These are phyloP conservation scores for Syngnathus typhle DNA, from an alignment of 2,113 vertebrate species.

Conservation along the genomic window DNA sequence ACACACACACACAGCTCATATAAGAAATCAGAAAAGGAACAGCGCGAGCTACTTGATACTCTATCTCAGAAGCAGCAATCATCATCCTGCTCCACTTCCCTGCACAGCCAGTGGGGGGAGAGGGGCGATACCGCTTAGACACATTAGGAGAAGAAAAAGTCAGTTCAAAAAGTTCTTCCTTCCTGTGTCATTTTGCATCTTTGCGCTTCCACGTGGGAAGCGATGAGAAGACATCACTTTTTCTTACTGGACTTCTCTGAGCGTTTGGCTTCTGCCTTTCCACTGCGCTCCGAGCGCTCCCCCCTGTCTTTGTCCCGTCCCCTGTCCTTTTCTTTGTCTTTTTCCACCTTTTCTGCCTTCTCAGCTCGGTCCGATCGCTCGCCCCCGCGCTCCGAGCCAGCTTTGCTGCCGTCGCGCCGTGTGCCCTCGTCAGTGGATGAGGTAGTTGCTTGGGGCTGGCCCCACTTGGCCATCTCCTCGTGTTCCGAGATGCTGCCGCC, in stretches of 20 bases:
- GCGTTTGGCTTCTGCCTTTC: constrained; percentile 68
- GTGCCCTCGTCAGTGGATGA: constrained; percentile 92
- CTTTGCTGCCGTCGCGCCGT: constrained; percentile 78
- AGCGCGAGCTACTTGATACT: constrained; percentile 61
- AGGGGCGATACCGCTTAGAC: constrained; percentile 8
- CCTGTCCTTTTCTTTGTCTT: constrained; percentile 50
- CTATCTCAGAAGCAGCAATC: constrained; percentile 49
- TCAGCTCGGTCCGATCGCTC: constrained; percentile 62
- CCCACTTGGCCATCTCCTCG: constrained; percentile 80
- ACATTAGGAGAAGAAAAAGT: constrained; percentile 6
- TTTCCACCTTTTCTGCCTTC: constrained; percentile 30
- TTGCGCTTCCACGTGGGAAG: neutral
- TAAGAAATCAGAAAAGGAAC: constrained; percentile 47
- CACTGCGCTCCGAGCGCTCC: constrained; percentile 57
- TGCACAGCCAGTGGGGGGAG: constrained; percentile 24
- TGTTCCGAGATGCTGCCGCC: constrained; percentile 76
- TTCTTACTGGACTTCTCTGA: constrained; percentile 70
- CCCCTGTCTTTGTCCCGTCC: constrained; percentile 64
- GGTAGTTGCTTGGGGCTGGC: constrained; percentile 83
- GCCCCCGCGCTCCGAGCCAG: constrained; percentile 63
- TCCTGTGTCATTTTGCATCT: constrained; percentile 39
- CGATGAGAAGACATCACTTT: constrained; percentile 69
- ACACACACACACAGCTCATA: constrained; percentile 54
- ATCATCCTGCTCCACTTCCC: constrained; percentile 37
- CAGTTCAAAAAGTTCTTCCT: constrained; percentile 30